Evolutionary conservation across 1,140 invertebrate species (phyloP).

Genomic region (Sipha flava): DNA sequence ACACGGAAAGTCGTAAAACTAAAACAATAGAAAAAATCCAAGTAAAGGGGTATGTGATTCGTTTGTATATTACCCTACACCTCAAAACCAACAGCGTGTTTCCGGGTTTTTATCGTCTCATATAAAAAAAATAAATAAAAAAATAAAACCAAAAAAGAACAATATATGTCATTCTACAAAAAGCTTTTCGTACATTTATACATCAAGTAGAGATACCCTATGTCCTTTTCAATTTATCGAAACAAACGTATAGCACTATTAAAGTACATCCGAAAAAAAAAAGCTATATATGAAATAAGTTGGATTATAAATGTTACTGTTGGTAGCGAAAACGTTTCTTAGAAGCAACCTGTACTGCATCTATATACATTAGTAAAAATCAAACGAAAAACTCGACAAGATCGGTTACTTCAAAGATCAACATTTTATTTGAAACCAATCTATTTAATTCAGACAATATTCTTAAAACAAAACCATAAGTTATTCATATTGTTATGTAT

Average conservation of each 20-base stretch:
- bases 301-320: too few relatives aligned
- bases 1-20: neutral
- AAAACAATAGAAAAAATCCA: slow-evolving; percentile 4
- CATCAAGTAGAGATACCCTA: neutral
- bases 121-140: too few relatives aligned
- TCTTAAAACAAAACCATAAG: too few relatives aligned
- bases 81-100: neutral
- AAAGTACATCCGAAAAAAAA: neutral
- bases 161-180: neutral
- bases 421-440: too few relatives aligned
- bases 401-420: too few relatives aligned
- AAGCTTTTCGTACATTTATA: neutral
- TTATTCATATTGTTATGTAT: too few relatives aligned
- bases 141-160: neutral
- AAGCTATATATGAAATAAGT: neutral
- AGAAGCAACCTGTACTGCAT: too few relatives aligned
- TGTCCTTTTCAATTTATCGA: neutral
- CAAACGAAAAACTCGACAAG: too few relatives aligned
- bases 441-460: too few relatives aligned
- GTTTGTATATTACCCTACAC: neutral
- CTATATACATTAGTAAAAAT: too few relatives aligned
- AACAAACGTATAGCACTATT: neutral
- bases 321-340: too few relatives aligned
- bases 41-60: neutral
- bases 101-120: neutral